A percentile compares a stretch with the other conserved stretches of the same genome.
Conservation (phyloP, 1,140 invertebrate species). For the Heliconius nattereri region DNA sequence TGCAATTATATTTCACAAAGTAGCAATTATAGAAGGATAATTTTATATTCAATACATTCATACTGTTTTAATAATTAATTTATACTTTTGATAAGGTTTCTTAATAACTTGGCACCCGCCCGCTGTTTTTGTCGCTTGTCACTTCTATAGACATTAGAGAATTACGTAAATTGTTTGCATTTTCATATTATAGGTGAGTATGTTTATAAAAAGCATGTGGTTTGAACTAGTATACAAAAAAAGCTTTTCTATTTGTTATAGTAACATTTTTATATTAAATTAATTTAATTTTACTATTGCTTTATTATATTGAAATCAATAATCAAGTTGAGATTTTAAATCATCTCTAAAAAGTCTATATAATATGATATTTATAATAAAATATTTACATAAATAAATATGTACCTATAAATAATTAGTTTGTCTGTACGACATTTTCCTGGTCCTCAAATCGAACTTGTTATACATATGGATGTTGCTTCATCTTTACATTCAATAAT, state of each 20-base stretch:
- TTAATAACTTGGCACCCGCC: background rate
- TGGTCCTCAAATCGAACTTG: too few species aligned
- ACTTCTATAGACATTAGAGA: conserved; percentile 46
- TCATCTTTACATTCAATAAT: too few species aligned
- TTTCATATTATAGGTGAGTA: conserved; percentile 10
- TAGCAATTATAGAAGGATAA: background rate
- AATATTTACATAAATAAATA: background rate
- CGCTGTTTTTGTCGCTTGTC: background rate
- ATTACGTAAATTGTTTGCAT: conserved; percentile 52
- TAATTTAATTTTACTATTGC: background rate
- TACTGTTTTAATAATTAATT: background rate
- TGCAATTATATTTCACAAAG: background rate
- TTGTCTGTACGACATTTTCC: too few species aligned
- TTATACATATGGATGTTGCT: too few species aligned
- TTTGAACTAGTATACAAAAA: conserved; percentile 1
- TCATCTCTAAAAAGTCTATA: too few species aligned
- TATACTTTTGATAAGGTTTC: background rate
- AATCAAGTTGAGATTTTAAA: too few species aligned
- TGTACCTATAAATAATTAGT: too few species aligned
- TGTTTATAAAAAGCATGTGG: conserved; percentile 21
- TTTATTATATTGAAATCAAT: background rate
- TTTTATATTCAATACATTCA: background rate
- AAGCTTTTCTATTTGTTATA: conserved; percentile 7
- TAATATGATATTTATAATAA: background rate
- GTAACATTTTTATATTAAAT: background rate